Conservation (phyloP, 2,888 invertebrate species). For the Hydrotaea diabolus region DNA sequence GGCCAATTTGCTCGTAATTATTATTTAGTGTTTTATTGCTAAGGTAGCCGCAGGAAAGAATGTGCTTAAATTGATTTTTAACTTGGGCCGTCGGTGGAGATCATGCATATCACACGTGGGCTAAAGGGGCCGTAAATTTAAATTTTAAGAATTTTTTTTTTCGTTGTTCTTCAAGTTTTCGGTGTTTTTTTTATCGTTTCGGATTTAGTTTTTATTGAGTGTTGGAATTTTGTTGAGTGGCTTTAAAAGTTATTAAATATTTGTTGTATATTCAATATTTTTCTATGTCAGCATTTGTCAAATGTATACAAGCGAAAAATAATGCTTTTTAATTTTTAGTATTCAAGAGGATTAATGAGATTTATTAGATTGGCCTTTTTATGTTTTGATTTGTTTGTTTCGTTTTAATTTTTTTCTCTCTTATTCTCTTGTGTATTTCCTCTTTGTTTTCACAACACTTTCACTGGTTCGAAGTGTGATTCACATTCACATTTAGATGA, state of each 20-base stretch:
- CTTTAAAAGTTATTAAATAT: constrained; percentile 22
- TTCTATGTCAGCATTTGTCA: background rate
- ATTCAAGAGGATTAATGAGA: constrained; percentile 36
- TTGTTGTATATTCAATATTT: background rate
- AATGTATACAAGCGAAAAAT: background rate
- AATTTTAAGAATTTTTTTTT: no score
- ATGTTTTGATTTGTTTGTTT: constrained; percentile 20
- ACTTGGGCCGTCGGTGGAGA: no score
- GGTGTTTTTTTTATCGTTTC: no score
- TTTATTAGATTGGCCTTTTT: constrained; percentile 24
- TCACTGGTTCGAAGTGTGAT: constrained; percentile 50
- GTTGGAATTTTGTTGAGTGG: background rate
- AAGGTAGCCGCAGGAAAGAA: no score
- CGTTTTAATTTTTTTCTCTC: background rate
- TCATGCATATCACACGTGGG: no score
- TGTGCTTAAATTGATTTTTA: no score
- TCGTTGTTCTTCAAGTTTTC: no score
- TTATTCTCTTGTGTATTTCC: constrained; percentile 6
- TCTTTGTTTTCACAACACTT: constrained; percentile 53
- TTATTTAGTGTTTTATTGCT: no score
- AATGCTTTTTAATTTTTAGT: constrained; percentile 22
- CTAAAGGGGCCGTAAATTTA: no score
- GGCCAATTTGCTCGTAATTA: no score
- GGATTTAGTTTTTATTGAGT: background rate
- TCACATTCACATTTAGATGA: background rate